phyloP scores from a whole-genome alignment of 2,113 vertebrate species.

The Pteronura brasiliensis region DNA sequence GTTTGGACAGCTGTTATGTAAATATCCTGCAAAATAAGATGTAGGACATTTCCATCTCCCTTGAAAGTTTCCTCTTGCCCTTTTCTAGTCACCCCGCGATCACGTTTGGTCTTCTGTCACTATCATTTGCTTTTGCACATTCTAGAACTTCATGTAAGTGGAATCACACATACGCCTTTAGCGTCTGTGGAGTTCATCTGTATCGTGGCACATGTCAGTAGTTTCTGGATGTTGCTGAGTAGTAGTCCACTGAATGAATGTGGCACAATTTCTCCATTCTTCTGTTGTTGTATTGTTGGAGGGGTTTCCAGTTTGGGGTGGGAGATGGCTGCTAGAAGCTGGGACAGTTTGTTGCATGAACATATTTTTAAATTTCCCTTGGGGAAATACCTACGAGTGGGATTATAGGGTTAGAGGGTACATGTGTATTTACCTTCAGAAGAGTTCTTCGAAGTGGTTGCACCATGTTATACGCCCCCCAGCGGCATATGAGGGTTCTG shows the following conservation, averaged over 20 bases:
- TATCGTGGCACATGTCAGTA: neutral
- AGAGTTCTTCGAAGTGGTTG: neutral
- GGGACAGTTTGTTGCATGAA: neutral
- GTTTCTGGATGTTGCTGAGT: neutral
- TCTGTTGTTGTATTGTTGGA: neutral
- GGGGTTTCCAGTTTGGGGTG: neutral
- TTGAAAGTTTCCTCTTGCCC: neutral
- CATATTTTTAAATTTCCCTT: neutral
- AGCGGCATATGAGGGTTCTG: neutral
- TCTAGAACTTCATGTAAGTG: neutral
- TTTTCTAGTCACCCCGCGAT: neutral
- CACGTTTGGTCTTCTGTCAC: neutral
- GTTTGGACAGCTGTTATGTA: neutral
- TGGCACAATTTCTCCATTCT: neutral
- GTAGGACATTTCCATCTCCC: neutral
- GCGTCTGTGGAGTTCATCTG: neutral
- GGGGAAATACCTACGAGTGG: neutral
- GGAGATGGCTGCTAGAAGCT: neutral
- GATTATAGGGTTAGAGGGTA: neutral
- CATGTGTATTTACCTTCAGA: neutral
- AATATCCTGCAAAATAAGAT: neutral
- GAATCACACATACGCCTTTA: neutral
- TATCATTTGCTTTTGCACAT: neutral
- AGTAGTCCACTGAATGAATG: neutral
- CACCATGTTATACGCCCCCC: neutral